Evolutionary conservation across 2,113 vertebrate genomes (phyloP).

Genomic region (Sorex fumeus): DNA sequence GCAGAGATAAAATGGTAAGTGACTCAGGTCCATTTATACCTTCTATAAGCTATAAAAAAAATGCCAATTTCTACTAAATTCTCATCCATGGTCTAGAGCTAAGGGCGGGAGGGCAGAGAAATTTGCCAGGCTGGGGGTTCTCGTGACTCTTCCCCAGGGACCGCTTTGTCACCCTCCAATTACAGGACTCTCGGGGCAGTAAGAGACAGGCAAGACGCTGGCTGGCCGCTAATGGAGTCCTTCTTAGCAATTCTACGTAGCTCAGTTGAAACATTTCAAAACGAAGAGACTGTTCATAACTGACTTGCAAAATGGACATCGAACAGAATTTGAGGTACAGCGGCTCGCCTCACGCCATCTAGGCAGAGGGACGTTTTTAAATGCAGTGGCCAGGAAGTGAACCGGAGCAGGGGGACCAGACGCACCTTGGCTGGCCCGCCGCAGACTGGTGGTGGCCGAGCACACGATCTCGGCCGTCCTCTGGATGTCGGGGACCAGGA

Average conservation of each 20-base stretch:
- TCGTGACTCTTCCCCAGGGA: neutral
- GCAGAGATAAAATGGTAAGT: neutral
- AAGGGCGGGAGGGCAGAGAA: no score
- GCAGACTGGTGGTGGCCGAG: constrained; percentile 95
- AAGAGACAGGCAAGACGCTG: neutral
- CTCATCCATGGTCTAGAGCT: neutral
- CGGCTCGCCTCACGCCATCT: neutral
- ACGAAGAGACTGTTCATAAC: constrained; percentile 45
- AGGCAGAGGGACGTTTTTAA: neutral
- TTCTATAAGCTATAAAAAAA: constrained; percentile 21
- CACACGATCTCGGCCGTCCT: constrained; percentile 98
- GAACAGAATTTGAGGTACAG: neutral
- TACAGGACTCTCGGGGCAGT: neutral
- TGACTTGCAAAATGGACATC: constrained; percentile 23
- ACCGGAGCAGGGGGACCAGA: neutral
- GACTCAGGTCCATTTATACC: neutral
- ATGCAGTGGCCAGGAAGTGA: neutral
- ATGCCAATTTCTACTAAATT: constrained; percentile 18
- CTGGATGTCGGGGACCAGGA: constrained; percentile 98
- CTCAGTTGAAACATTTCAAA: neutral
- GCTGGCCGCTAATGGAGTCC: neutral
- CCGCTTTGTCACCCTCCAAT: constrained; percentile 35
- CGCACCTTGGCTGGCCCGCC: constrained; percentile 96
- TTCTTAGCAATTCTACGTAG: neutral
- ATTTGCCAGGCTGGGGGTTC: no score